Evolutionary conservation across 2,888 invertebrate species (phyloP).

Genomic region (Palloptera scutellata): DNA sequence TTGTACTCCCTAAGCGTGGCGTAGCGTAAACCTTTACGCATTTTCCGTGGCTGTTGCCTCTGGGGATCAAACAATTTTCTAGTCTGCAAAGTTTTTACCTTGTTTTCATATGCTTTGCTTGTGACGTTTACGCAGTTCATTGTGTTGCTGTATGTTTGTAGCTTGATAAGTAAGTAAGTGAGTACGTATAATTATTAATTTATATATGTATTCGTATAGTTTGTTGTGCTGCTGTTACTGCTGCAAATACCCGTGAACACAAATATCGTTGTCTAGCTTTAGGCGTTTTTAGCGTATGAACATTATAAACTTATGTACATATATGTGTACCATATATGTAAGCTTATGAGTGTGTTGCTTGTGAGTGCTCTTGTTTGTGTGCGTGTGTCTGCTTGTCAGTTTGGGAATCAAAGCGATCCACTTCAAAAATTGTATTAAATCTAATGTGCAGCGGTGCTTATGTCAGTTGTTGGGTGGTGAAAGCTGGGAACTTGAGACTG

Average conservation of each 20-base stretch:
- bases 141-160: too few species aligned
- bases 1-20: conserved; percentile 10
- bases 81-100: conserved; percentile 46
- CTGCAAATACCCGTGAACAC: conserved; percentile 29
- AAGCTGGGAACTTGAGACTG: too few species aligned
- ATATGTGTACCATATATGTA: conserved; percentile 8
- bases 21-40: not conserved
- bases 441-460: conserved; percentile 2
- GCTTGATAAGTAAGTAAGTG: too few species aligned
- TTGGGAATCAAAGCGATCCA: conserved; percentile 37
- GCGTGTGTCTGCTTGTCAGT: conserved; percentile 22
- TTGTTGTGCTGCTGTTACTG: conserved; percentile 1
- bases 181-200: not conserved
- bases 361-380: not conserved
- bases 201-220: conserved; percentile 6
- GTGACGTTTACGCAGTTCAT: not conserved
- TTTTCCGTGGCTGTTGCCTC: conserved; percentile 37
- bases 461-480: not conserved
- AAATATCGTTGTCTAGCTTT: conserved; percentile 43
- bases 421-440: conserved; percentile 32
- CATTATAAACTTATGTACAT: conserved; percentile 31
- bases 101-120: conserved; percentile 12
- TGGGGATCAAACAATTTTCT: conserved; percentile 40
- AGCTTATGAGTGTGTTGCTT: conserved; percentile 16
- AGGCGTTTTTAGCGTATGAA: conserved; percentile 35